These are phyloP conservation scores for Halocaridina rubra DNA, from an alignment of 2,888 invertebrate species.

Conservation along the genomic window DNA sequence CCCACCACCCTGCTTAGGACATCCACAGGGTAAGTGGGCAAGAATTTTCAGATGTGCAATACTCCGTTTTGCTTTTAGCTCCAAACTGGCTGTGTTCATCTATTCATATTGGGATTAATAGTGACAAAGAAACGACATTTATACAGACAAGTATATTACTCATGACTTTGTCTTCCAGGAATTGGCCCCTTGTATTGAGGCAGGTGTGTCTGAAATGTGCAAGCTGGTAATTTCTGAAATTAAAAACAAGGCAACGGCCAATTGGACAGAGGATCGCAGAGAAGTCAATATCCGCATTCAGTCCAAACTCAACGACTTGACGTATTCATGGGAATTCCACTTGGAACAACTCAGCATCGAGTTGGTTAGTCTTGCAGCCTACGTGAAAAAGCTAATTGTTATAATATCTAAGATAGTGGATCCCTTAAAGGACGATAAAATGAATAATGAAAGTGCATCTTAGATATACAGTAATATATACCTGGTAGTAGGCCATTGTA, in stretches of 20 bases:
- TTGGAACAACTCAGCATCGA: constrained; percentile 22
- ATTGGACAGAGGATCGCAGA: not conserved
- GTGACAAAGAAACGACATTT: too few relatives aligned
- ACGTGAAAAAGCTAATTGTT: not conserved
- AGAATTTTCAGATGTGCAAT: too few relatives aligned
- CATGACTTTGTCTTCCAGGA: too few relatives aligned
- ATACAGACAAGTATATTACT: not conserved
- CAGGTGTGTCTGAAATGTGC: constrained; percentile 18
- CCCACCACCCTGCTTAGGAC: too few relatives aligned
- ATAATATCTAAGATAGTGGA: not conserved
- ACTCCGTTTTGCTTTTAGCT: too few relatives aligned
- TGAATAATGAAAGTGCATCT: too few relatives aligned
- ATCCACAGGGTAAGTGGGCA: too few relatives aligned
- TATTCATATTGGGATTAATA: too few relatives aligned
- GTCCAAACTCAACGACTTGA: constrained; percentile 20
- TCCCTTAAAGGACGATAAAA: not conserved
- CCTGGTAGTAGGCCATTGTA: too few relatives aligned
- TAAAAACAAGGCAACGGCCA: not conserved
- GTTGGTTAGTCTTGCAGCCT: constrained; percentile 36
- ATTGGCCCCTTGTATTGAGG: constrained; percentile 43
- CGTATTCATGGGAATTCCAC: constrained; percentile 42
- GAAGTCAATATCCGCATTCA: not conserved
- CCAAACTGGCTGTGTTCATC: too few relatives aligned
- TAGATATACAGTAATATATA: too few relatives aligned
- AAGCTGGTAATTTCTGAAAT: constrained; percentile 19